A percentile compares a stretch with the other conserved stretches of the same genome.
These are phyloP conservation scores for Catharus ustulatus DNA, from an alignment of 2,797 vertebrate genomes.

Conservation along the genomic window DNA sequence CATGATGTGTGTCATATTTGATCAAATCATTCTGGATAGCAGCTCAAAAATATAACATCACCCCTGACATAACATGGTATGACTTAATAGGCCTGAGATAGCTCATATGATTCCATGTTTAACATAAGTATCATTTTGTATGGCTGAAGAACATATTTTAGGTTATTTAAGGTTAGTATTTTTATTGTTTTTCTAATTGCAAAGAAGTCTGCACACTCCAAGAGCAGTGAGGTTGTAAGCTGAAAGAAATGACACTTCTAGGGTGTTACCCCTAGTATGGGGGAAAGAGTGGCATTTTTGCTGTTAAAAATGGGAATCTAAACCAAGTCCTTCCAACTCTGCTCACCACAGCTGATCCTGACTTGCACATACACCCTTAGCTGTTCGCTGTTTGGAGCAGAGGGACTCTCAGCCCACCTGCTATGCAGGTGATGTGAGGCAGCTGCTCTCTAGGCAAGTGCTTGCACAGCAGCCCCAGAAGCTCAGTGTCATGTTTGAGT, in stretches of 20 bases:
- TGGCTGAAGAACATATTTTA: not conserved
- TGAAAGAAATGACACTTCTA: not conserved
- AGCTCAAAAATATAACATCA: not conserved
- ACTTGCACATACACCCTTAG: not conserved
- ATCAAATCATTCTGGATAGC: not conserved
- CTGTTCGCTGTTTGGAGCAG: not conserved
- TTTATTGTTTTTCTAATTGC: not conserved
- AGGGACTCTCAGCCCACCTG: not conserved
- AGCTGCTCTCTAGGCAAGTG: not conserved
- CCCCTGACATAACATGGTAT: not conserved
- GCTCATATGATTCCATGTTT: not conserved
- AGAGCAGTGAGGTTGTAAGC: not conserved
- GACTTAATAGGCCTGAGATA: not conserved
- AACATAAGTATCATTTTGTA: not conserved
- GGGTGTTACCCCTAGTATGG: fast-evolving
- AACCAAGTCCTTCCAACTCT: not conserved
- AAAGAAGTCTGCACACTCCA: not conserved
- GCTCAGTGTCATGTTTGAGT: not conserved
- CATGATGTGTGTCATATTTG: not conserved
- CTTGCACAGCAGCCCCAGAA: not conserved
- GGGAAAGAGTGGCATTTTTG: not conserved
- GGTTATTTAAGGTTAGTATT: not conserved
- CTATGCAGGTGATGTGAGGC: fast-evolving
- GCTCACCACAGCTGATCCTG: not conserved
- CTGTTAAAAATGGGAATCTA: not conserved